Evolutionary conservation across 2,888 invertebrate genomes (phyloP).

Genomic region (Blomia tropicalis): DNA sequence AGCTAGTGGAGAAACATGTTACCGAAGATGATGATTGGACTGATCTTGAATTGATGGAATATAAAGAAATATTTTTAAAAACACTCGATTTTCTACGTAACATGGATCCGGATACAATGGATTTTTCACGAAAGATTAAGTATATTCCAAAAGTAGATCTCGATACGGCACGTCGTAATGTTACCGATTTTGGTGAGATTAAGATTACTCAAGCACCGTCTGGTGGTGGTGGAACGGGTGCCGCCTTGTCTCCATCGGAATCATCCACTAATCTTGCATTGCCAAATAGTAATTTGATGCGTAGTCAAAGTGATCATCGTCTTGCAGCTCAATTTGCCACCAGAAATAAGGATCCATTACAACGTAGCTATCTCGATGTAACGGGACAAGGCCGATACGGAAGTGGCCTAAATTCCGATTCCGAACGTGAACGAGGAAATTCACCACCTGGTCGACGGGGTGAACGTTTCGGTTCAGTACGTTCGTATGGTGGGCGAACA

Average conservation of each 20-base stretch:
- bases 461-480: conserved; percentile 2
- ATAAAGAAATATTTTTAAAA: conserved; percentile 86
- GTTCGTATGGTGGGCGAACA: neutral
- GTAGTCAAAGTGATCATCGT: conserved; percentile 83
- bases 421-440: conserved; percentile 20
- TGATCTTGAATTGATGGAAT: conserved; percentile 46
- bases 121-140: conserved; percentile 55
- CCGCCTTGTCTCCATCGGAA: conserved; percentile 25
- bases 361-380: conserved; percentile 20
- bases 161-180: conserved; percentile 69
- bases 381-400: conserved; percentile 11
- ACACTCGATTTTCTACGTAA: conserved; percentile 83
- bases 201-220: conserved; percentile 52
- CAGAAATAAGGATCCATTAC: neutral
- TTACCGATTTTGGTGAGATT: conserved; percentile 74
- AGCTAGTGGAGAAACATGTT: conserved; percentile 84
- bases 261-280: conserved; percentile 18
- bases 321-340: conserved; percentile 51
- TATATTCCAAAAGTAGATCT: conserved; percentile 80
- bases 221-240: neutral
- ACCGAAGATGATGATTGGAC: conserved; percentile 27
- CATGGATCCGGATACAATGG: conserved; percentile 77
- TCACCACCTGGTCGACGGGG: conserved; percentile 16
- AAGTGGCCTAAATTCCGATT: conserved; percentile 8
- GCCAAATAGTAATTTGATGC: conserved; percentile 51